phyloP scores from a whole-genome alignment of 2,888 invertebrate genomes.

The Latrodectus elegans region DNA sequence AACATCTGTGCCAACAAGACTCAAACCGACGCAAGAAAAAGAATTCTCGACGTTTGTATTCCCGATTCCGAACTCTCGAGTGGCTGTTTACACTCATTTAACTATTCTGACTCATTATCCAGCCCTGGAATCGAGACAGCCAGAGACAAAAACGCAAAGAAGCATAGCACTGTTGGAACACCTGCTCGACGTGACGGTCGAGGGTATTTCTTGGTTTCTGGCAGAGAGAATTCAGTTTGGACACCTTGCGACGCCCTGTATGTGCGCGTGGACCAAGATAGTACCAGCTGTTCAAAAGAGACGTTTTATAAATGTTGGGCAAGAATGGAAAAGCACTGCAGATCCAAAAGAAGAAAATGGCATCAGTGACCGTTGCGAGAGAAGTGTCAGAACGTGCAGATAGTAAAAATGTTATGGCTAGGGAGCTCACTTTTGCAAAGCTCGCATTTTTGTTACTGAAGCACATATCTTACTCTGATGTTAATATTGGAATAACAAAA shows the following conservation, averaged over 20 bases:
- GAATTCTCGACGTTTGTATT: not conserved
- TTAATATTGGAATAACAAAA: no score
- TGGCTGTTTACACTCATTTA: conserved; percentile 15
- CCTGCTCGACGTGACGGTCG: conserved; percentile 20
- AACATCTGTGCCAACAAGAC: conserved; percentile 22
- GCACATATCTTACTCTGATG: no score
- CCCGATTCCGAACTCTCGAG: not conserved
- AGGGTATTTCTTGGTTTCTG: conserved; percentile 10
- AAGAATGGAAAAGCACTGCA: not conserved
- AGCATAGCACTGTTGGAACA: conserved; percentile 1
- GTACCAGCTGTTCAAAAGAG: not conserved
- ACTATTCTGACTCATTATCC: not conserved
- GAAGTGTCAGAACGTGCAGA: no score
- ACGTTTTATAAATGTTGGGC: not conserved
- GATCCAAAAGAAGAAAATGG: not conserved
- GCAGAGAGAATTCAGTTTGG: conserved; percentile 24
- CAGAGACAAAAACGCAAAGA: conserved; percentile 2
- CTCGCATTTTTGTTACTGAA: no score
- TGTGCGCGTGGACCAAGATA: conserved; percentile 5
- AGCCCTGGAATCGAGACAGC: not conserved
- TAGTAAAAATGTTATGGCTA: no score
- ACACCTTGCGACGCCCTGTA: conserved; percentile 33
- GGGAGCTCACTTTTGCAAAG: no score
- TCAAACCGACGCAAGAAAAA: not conserved
- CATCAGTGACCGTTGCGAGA: not conserved